phyloP scores from a whole-genome alignment of 2,888 invertebrate genomes.

The Helleia helle region DNA sequence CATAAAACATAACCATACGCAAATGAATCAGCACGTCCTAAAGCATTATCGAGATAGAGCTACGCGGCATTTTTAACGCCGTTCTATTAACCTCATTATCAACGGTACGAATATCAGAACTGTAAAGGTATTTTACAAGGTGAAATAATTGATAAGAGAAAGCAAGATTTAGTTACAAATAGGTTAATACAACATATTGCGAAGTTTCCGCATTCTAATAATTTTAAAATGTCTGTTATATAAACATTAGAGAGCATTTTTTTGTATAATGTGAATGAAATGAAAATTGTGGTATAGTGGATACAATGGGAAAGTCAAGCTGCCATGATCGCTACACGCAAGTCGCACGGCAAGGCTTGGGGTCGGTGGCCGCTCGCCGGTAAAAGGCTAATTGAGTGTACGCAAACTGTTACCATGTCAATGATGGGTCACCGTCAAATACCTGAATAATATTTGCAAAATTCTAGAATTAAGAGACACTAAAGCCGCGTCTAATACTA shows the following conservation, averaged over 20 bases:
- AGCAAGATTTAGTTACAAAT: slow-evolving; percentile 60
- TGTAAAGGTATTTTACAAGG: background rate
- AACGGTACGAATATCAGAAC: slow-evolving; percentile 3
- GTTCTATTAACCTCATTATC: slow-evolving; percentile 67
- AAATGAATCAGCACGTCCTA: slow-evolving; percentile 72
- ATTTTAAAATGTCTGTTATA: slow-evolving; percentile 43
- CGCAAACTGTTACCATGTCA: slow-evolving; percentile 36
- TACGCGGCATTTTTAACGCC: slow-evolving; percentile 65
- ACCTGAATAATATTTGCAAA: slow-evolving; percentile 25
- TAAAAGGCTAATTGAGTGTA: slow-evolving; percentile 61
- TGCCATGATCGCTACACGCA: slow-evolving; percentile 74
- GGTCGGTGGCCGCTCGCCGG: slow-evolving; percentile 80
- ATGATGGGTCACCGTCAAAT: slow-evolving; percentile 27
- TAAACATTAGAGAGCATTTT: slow-evolving; percentile 41
- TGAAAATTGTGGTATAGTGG: slow-evolving; percentile 27
- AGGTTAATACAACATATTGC: slow-evolving; percentile 58
- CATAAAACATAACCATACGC: slow-evolving; percentile 46
- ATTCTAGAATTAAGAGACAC: slow-evolving; percentile 22
- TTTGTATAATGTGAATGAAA: slow-evolving; percentile 20
- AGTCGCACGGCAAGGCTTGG: slow-evolving; percentile 74
- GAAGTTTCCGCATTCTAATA: slow-evolving; percentile 43
- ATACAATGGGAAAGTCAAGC: slow-evolving; percentile 61
- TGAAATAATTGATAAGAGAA: slow-evolving; percentile 51
- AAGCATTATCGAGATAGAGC: slow-evolving; percentile 50
- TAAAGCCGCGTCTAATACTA: slow-evolving; percentile 29